Conservation (phyloP, 1,140 invertebrate species). For the Drosophila nigromelanica region DNA sequence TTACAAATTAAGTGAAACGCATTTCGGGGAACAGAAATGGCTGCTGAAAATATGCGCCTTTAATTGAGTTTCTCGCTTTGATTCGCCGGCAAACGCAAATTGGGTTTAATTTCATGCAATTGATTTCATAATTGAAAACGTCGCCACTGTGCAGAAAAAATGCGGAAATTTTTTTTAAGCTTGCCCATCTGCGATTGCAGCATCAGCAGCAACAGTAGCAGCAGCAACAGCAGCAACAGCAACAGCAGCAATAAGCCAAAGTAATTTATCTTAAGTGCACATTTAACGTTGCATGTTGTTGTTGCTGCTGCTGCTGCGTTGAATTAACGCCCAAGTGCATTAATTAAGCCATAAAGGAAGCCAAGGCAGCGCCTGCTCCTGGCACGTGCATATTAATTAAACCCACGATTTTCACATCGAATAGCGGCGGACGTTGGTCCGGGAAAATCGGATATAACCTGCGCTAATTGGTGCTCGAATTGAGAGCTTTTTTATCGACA, state of each 20-base stretch:
- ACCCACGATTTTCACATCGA: conserved; percentile 20
- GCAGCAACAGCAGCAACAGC: neutral
- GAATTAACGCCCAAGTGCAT: conserved; percentile 76
- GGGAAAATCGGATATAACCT: neutral
- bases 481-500: conserved; percentile 37
- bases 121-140: conserved; percentile 60
- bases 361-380: conserved; percentile 48
- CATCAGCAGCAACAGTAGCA: neutral
- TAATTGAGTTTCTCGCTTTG: conserved; percentile 39
- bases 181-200: conserved; percentile 38
- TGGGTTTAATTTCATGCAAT: conserved; percentile 65
- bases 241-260: conserved; percentile 49
- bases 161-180: conserved; percentile 47
- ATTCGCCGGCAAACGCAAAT: conserved; percentile 24
- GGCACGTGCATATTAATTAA: conserved; percentile 14
- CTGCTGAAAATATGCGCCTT: neutral
- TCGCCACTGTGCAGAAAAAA: neutral
- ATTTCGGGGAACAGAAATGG: neutral
- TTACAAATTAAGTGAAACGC: conserved; percentile 2
- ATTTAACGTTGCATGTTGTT: conserved; percentile 59
- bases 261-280: conserved; percentile 77
- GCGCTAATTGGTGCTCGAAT: conserved; percentile 39
- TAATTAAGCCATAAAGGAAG: conserved; percentile 70
- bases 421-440: neutral
- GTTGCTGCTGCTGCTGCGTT: conserved; percentile 28